Evolutionary conservation across 92 coral and sea anemone genomes (phyloP).

Genomic region (Blastomussa wellsi): DNA sequence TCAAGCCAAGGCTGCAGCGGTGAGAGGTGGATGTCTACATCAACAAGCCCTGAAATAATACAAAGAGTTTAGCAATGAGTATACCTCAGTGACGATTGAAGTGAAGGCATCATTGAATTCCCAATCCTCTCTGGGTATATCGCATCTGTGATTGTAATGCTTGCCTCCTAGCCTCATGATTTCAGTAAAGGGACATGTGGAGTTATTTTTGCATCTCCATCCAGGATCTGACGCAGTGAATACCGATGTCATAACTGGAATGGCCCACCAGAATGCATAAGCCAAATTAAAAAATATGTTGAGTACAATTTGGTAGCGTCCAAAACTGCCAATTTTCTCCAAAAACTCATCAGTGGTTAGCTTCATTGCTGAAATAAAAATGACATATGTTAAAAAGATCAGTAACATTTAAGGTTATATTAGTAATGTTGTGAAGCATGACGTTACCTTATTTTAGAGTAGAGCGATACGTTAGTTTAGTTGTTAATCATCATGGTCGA

Average conservation of each 20-base stretch:
- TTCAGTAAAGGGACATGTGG: constrained; percentile 64
- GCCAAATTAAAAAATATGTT: constrained; percentile 44
- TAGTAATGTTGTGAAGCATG: too few species aligned
- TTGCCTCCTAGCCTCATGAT: constrained; percentile 48
- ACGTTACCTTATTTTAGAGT: too few species aligned
- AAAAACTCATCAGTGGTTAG: constrained; percentile 67
- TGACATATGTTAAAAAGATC: too few species aligned
- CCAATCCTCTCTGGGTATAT: constrained; percentile 74
- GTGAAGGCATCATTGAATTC: constrained; percentile 70
- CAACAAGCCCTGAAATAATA: too few species aligned
- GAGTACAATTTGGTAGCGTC: constrained; percentile 74
- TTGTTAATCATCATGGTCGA: too few species aligned
- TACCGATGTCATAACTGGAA: constrained; percentile 56
- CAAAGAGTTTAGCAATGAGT: not conserved
- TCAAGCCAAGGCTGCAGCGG: too few species aligned
- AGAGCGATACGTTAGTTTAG: too few species aligned
- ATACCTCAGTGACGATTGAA: constrained; percentile 83
- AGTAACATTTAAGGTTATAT: too few species aligned
- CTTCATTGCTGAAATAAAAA: constrained; percentile 19
- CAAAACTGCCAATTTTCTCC: constrained; percentile 78
- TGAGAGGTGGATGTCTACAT: too few species aligned
- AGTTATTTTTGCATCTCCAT: constrained; percentile 69
- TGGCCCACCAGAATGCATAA: constrained; percentile 60
- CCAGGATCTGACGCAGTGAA: constrained; percentile 77
- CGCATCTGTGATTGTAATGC: constrained; percentile 60